A percentile compares a stretch with the other conserved stretches of the same genome.
Evolutionary conservation across 1,140 invertebrate species (phyloP).

Genomic region (Sesamia nonagrioides): DNA sequence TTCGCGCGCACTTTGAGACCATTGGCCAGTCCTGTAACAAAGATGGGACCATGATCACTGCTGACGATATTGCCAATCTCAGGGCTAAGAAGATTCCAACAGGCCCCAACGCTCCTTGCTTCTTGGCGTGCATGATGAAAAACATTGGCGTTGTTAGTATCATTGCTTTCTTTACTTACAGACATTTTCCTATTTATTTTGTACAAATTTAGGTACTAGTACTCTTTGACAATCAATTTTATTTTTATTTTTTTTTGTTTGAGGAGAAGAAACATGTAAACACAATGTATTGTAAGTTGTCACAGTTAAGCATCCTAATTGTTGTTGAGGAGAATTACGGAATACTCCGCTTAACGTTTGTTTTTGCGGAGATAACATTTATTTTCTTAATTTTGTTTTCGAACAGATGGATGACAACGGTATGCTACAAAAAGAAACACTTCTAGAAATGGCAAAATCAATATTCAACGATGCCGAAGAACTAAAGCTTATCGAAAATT

Average conservation of each 20-base stretch:
- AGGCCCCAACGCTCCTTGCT: slow-evolving; percentile 73
- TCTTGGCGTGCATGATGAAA: slow-evolving; percentile 76
- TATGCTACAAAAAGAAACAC: slow-evolving; percentile 71
- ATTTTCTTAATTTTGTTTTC: slow-evolving; percentile 19
- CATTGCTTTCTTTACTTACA: not conserved
- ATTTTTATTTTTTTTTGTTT: too few species aligned
- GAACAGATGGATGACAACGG: slow-evolving; percentile 74
- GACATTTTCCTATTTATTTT: too few species aligned
- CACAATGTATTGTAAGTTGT: too few species aligned
- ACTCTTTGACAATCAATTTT: too few species aligned
- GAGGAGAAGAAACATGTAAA: too few species aligned
- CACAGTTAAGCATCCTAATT: too few species aligned
- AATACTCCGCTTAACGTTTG: not conserved
- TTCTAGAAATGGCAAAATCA: slow-evolving; percentile 68
- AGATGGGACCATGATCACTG: slow-evolving; percentile 62
- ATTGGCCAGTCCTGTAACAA: slow-evolving; percentile 70
- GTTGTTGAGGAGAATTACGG: too few species aligned
- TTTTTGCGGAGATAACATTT: not conserved
- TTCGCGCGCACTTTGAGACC: slow-evolving; percentile 71
- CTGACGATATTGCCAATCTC: slow-evolving; percentile 68
- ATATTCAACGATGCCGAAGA: slow-evolving; percentile 76
- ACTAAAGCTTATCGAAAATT: slow-evolving; percentile 71
- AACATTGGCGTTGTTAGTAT: slow-evolving; percentile 74
- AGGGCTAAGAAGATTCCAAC: slow-evolving; percentile 63
- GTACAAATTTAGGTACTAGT: too few species aligned